Evolutionary conservation across 2,797 vertebrate species (phyloP).

Genomic region (Dipus sagitta): DNA sequence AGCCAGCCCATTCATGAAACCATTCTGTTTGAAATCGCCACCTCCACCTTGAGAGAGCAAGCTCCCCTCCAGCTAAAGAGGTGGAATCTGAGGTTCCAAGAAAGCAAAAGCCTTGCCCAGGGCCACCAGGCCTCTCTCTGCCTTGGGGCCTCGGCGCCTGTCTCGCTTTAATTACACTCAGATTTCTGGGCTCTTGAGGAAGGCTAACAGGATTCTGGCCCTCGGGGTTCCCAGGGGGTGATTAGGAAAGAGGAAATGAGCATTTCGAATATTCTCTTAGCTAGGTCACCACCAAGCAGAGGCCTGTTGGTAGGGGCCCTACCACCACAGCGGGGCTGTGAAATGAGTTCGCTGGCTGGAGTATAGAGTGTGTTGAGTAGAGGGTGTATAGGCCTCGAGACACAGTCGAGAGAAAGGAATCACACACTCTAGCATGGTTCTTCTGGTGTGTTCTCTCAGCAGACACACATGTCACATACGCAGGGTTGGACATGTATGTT

Average conservation of each 20-base stretch:
- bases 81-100: not conserved
- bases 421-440: fast-evolving
- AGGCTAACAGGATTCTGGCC: not conserved
- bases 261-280: not conserved
- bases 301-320: not conserved
- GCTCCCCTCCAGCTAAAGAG: not conserved
- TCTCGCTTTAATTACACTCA: not conserved
- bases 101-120: not conserved
- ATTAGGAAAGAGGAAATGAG: constrained; percentile 8
- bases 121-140: not conserved
- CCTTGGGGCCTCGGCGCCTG: not conserved
- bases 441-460: not conserved
- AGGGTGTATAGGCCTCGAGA: not conserved
- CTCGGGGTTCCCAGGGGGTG: not conserved
- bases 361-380: not conserved
- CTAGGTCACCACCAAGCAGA: not conserved
- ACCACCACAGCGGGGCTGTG: not conserved
- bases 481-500: not conserved
- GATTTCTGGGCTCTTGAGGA: constrained; percentile 32
- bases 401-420: not conserved
- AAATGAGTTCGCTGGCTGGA: not conserved
- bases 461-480: fast-evolving
- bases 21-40: not conserved
- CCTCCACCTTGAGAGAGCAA: not conserved
- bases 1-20: not conserved